Conservation (phyloP, 2,113 vertebrate genomes). For the Corythornis madagascariensis region DNA sequence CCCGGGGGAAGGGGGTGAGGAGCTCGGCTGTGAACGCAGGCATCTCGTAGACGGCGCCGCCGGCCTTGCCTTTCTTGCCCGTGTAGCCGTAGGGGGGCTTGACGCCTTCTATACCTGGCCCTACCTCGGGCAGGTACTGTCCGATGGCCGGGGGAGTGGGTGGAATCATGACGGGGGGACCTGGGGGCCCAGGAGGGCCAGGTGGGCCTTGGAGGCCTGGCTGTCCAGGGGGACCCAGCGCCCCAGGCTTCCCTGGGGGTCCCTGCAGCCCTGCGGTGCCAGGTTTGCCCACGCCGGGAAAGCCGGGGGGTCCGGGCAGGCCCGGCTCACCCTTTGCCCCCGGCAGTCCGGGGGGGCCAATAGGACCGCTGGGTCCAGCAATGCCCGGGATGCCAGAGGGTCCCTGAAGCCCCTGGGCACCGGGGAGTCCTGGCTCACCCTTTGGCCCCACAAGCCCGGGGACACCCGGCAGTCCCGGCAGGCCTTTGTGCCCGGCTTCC, state of each 20-base stretch:
- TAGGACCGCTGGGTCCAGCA: slow-evolving; percentile 84
- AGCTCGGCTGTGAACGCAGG: slow-evolving; percentile 92
- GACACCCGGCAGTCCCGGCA: slow-evolving; percentile 83
- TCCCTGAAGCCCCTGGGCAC: slow-evolving; percentile 88
- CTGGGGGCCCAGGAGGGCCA: slow-evolving; percentile 84
- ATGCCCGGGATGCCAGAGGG: slow-evolving; percentile 92
- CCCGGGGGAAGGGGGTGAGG: slow-evolving; percentile 89
- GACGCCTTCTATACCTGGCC: slow-evolving; percentile 78
- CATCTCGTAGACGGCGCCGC: slow-evolving; percentile 79
- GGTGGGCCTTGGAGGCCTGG: slow-evolving; percentile 86
- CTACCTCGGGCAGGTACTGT: slow-evolving; percentile 84
- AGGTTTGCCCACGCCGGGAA: slow-evolving; percentile 81
- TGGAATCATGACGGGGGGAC: slow-evolving; percentile 73
- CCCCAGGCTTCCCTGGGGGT: slow-evolving; percentile 85
- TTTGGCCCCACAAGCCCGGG: slow-evolving; percentile 83
- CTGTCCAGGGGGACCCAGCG: slow-evolving; percentile 84
- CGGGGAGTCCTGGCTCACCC: slow-evolving; percentile 83
- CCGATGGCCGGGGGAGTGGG: slow-evolving; percentile 80
- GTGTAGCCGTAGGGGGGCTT: slow-evolving; percentile 81
- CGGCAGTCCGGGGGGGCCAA: slow-evolving; percentile 84
- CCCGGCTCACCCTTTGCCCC: slow-evolving; percentile 90
- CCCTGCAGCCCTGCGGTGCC: slow-evolving; percentile 86
- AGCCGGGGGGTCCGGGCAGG: slow-evolving; percentile 82
- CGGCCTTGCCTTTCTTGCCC: slow-evolving; percentile 84
- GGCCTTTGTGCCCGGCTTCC: slow-evolving; percentile 84